Percentiles rank a stretch among this genome's conserved stretches.
These are phyloP conservation scores for Xestia xanthographa DNA, from an alignment of 2,888 invertebrate species.

Conservation along the genomic window DNA sequence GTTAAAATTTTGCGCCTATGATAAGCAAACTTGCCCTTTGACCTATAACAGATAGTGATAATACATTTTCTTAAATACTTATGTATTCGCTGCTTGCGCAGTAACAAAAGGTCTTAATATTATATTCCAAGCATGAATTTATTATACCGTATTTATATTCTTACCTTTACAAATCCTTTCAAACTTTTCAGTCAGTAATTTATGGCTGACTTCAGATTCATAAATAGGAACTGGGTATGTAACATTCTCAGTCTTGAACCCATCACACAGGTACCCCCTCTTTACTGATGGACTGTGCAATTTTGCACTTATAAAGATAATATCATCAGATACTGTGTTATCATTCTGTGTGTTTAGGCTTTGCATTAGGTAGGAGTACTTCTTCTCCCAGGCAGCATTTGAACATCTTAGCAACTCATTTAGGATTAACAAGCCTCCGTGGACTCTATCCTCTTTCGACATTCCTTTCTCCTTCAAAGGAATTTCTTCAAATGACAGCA, in stretches of 20 bases:
- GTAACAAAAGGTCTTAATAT: background rate
- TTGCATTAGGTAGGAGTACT: conserved; percentile 93
- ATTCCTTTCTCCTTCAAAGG: conserved; percentile 93
- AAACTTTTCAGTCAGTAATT: conserved; percentile 95
- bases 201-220: conserved; percentile 96
- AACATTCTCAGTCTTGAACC: conserved; percentile 88
- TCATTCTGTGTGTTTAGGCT: conserved; percentile 88
- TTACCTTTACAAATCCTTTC: conserved; percentile 93
- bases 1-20: background rate
- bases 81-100: background rate
- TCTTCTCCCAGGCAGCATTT: conserved; percentile 96
- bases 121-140: background rate
- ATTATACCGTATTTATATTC: background rate
- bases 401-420: conserved; percentile 98
- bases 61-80: conserved; percentile 7
- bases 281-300: conserved; percentile 91
- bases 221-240: conserved; percentile 91
- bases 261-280: conserved; percentile 87
- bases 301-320: conserved; percentile 90
- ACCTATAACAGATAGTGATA: conserved; percentile 35
- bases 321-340: conserved; percentile 88
- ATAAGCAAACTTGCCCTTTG: conserved; percentile 38
- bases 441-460: conserved; percentile 96
- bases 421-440: conserved; percentile 97
- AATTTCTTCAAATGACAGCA: conserved; percentile 93